Base-by-base conservation (phyloP, 2,888 invertebrate genomes). In the Lasius platythorax region DNA sequence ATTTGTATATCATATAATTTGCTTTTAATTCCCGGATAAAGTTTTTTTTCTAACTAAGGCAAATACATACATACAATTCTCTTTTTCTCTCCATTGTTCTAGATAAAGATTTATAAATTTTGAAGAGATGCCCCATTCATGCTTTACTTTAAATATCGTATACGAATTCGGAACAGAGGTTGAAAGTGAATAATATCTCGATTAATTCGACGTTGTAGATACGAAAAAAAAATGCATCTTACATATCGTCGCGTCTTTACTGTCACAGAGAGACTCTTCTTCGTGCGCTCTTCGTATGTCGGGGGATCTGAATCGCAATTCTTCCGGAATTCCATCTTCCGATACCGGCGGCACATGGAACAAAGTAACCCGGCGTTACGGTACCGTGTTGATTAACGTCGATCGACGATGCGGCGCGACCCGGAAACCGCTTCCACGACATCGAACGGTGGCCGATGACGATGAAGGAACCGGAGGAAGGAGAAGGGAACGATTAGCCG, bases 381-480 rank as follows among this genome's bases (percentile, higher is more conserved):
- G 40, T 76, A 76, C 28, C 28, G 18, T 37, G 66, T 66, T 67
- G 53, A 76, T 76, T 40, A 76, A 53, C n/a, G 30, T 74, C 61
- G 61, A 63, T 76, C 28, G 28, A 9, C 15, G 18, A 4, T 43
- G n/a, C 58, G 40, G 9, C 46, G 46, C 46, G 64, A 76, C 63
- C 33, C 33, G 46, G 23, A 76, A 76, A 23, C 12, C 53, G 53
- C 53, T 66, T 53, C 12, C n/a, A 40, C 18, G 12, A 15, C 30
- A 46, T 58, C n/a, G 43, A 46, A 33, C n/a, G 3, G 61, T 30
- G n/a, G 33, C 23, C 53, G 53, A 53, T 67, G 40, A 37, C 37
- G 66, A 46, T 43, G 67, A 46, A 46, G 23, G 23, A 23, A 23
- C 23, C 3, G 18, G 15, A 3, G 5, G 33, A 46, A n/a, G 1